Conservation (phyloP, 2,113 vertebrate species). For the Equus przewalskii region DNA sequence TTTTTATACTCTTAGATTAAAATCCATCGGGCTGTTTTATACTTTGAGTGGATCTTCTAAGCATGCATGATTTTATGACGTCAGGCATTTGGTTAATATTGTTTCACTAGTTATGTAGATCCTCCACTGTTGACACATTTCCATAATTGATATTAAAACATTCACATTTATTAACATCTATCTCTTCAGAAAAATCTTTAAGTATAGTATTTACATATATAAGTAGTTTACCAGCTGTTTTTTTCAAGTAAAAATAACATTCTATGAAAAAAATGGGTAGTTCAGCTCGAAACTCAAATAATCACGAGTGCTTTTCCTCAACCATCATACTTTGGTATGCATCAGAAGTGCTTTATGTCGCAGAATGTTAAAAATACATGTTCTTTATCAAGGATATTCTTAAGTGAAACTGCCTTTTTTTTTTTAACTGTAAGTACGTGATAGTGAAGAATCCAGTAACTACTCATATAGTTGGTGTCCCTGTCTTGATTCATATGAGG, state of each 20-base stretch:
- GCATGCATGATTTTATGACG: not conserved
- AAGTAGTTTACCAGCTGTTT: not conserved
- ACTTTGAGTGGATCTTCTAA: not conserved
- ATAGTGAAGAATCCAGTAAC: not conserved
- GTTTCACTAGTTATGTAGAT: not conserved
- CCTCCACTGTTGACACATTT: not conserved
- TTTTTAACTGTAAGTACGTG: not conserved
- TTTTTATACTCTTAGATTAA: not conserved
- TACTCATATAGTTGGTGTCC: not conserved
- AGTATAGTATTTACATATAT: not conserved
- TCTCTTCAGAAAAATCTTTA: conserved; percentile 18
- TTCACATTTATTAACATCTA: not conserved
- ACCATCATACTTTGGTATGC: not conserved
- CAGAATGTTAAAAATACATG: not conserved
- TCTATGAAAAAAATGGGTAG: not conserved
- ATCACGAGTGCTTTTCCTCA: not conserved
- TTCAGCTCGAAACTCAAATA: not conserved
- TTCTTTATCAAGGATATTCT: not conserved
- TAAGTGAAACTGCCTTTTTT: not conserved
- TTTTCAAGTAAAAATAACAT: not conserved
- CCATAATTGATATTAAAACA: not conserved
- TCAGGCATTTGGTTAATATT: not conserved
- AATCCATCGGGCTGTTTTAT: not conserved
- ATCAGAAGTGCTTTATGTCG: not conserved
- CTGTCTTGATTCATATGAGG: not conserved